A percentile compares a stretch with the other conserved stretches of the same genome.
Evolutionary conservation across 2,113 vertebrate species (phyloP).

Genomic region (Edolisoma coerulescens): DNA sequence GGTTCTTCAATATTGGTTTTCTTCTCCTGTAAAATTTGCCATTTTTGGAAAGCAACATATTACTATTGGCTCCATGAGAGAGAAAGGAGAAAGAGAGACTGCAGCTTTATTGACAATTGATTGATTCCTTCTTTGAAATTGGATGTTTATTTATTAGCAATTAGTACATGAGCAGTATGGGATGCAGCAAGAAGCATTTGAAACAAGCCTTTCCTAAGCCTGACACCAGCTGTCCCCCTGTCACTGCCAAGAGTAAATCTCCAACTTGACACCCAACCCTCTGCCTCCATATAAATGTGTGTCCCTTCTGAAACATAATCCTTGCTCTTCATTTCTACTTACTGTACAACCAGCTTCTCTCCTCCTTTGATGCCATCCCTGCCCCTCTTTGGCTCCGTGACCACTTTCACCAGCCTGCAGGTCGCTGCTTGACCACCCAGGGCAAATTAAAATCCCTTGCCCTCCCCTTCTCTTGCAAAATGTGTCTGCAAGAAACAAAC

Average conservation of each 20-base stretch:
- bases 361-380: neutral
- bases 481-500: neutral
- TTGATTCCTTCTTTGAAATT: neutral
- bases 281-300: neutral
- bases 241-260: neutral
- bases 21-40: neutral
- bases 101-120: neutral
- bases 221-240: neutral
- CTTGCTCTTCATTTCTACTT: neutral
- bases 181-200: neutral
- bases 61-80: neutral
- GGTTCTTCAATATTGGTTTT: neutral
- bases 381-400: neutral
- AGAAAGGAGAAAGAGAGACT: neutral
- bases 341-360: neutral
- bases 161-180: neutral
- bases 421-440: neutral
- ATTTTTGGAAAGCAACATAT: neutral
- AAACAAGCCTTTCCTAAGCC: neutral
- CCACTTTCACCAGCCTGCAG: neutral
- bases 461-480: neutral
- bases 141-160: neutral
- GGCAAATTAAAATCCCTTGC: neutral
- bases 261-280: neutral
- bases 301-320: conserved; percentile 1